phyloP scores from a whole-genome alignment of 2,113 vertebrate species.

The Chrysochloris asiatica region DNA sequence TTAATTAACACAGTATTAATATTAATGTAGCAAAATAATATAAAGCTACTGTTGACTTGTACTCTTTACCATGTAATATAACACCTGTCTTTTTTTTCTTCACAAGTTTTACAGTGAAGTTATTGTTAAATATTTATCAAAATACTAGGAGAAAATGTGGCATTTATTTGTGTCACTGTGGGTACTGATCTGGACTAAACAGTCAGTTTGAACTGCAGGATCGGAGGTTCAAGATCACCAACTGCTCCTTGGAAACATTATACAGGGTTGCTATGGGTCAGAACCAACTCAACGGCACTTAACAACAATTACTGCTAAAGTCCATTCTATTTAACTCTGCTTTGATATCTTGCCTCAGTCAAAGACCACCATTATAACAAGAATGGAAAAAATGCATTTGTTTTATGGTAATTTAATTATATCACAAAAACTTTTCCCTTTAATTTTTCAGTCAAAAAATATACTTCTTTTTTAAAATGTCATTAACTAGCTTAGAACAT shows the following conservation, averaged over 20 bases:
- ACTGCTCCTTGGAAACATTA: no score
- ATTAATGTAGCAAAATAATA: neutral
- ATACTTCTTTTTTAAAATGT: slow-evolving; percentile 36
- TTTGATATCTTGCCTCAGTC: neutral
- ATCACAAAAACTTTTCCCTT: slow-evolving; percentile 28
- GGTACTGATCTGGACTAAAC: no score
- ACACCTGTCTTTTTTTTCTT: no score
- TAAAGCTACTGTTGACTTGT: neutral
- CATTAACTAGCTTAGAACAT: neutral
- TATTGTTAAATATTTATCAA: no score
- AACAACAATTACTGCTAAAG: neutral
- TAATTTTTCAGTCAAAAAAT: slow-evolving; percentile 40
- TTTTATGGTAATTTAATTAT: slow-evolving; percentile 38
- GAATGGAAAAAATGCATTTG: neutral
- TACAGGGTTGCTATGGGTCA: no score
- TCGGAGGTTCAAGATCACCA: no score
- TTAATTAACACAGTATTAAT: neutral
- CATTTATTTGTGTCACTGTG: neutral
- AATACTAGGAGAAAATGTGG: no score
- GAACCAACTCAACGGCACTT: no score
- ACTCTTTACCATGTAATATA: neutral
- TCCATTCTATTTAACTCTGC: no score
- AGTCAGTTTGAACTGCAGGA: no score
- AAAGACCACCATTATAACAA: slow-evolving; percentile 25
- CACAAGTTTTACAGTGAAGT: no score